Evolutionary conservation across 2,797 vertebrate genomes (phyloP), one percentile per base, ranked within the genome.

Genomic region (Acanthis flammea): DNA sequence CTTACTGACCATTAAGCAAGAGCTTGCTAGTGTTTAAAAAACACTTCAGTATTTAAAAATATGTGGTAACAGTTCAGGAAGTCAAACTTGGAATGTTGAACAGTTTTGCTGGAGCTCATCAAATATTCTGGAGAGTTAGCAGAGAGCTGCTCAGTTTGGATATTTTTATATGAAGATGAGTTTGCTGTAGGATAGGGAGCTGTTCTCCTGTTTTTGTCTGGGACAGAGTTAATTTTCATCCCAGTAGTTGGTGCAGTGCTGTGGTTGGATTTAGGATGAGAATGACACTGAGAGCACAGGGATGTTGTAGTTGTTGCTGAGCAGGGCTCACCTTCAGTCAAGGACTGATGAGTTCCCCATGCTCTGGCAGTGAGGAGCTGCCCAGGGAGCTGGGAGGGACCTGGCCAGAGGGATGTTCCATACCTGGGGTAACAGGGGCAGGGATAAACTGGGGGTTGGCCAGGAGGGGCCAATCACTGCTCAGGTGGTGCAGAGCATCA

Each of bases 401-500:
- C 0, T 7, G 47, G 14, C 67, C 74, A 55, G 10, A 31, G 81
- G 39, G 28, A 19, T 27, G 8, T 31, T 33, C 54, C 75, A 39
- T 4, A 4, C 12, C 24, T 12, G 12, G 81, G 47, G 16, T 21
- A 54, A 12, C 37, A 14, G n/a, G 53, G 47, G 6, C 41, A 37
- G 7, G 25, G n/a, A 23, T 33, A 24, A 73, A 25, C 37, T 50
- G 24, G 24, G 21, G 10, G 3, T 7, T 6, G 9, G 37, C 22
- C 7, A 3, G 81, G 61, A 62, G 55, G 48, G 48, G 41, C 42
- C 0, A 0, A 4, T n/a, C 1, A 0, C 55, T 44, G n/a, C 54
- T 27, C 8, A 19, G 48, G 19, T n/a, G 54, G 3, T 75, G 22
- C 50, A 75, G 55, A 57, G 22, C 57, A 42, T 51, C 62, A 22